Conservation (phyloP, 2,113 vertebrate species). For the Andinoacara biseriatus region DNA sequence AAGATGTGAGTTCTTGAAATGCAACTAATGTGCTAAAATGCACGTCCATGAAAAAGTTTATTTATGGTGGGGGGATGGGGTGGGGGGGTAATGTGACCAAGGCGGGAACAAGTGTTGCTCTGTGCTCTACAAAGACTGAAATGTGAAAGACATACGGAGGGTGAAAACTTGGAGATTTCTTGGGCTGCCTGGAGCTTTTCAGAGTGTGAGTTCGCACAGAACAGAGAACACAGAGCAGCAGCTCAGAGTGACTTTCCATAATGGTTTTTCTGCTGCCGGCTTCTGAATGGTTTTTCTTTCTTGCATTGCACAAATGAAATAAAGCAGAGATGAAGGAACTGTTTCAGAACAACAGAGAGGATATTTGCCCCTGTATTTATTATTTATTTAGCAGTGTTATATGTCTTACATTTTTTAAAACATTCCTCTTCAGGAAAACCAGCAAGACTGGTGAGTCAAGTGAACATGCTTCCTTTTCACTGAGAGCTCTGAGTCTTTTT, state of each 20-base stretch:
- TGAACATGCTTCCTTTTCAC: constrained; percentile 5
- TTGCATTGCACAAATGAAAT: constrained; percentile 12
- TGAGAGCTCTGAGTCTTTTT: constrained; percentile 4
- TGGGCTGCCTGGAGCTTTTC: constrained; percentile 42
- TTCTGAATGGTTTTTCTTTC: constrained; percentile 1
- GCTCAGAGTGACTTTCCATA: constrained; percentile 39
- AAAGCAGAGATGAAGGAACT: not conserved
- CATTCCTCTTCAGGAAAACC: constrained; percentile 13
- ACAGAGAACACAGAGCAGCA: constrained; percentile 26
- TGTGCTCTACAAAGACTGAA: constrained; percentile 12
- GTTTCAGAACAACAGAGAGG: constrained; percentile 11
- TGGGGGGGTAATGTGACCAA: constrained; percentile 2
- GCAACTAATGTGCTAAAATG: constrained; percentile 39
- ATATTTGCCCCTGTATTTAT: constrained; percentile 34
- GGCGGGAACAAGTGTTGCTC: constrained; percentile 1
- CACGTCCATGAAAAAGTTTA: constrained; percentile 9
- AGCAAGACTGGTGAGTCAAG: not conserved
- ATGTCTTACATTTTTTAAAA: constrained; percentile 5
- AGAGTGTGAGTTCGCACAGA: constrained; percentile 41
- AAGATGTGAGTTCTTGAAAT: constrained; percentile 26
- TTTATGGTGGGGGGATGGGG: not conserved
- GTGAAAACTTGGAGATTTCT: constrained; percentile 26
- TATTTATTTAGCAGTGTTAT: constrained; percentile 26
- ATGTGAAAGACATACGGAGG: constrained; percentile 36
- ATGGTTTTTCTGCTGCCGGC: constrained; percentile 4